phyloP scores from a whole-genome alignment of 2,888 invertebrate genomes.

The Zele albiditarsus region DNA sequence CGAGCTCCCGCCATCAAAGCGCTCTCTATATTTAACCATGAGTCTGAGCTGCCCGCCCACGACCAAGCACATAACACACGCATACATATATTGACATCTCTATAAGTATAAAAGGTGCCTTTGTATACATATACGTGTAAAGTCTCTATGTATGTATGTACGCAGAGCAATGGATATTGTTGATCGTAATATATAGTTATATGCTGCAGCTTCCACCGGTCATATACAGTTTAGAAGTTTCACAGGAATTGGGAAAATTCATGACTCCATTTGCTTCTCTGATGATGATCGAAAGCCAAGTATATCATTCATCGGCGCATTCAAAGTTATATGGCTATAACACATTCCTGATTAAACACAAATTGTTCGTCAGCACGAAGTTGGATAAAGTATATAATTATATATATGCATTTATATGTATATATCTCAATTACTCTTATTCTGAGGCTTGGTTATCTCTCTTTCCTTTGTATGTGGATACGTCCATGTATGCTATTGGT shows the following conservation, averaged over 20 bases:
- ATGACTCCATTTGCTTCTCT: too few species aligned
- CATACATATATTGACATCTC: not conserved
- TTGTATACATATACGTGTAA: not conserved
- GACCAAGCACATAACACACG: slow-evolving; percentile 37
- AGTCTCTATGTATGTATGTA: not conserved
- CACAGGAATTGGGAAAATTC: too few species aligned
- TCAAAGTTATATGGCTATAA: too few species aligned
- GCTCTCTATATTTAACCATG: slow-evolving; percentile 57
- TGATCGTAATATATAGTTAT: too few species aligned
- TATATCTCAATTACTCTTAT: not conserved
- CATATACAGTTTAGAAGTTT: too few species aligned
- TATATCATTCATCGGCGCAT: too few species aligned
- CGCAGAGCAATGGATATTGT: not conserved
- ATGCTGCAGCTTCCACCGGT: too few species aligned
- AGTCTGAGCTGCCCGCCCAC: slow-evolving; percentile 39
- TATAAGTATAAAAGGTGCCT: not conserved
- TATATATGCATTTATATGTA: too few species aligned
- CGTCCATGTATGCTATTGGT: too few species aligned
- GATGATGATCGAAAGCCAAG: too few species aligned
- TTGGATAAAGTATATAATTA: slow-evolving; percentile 33
- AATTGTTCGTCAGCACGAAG: slow-evolving; percentile 32
- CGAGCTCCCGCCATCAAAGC: slow-evolving; percentile 55
- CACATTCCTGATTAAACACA: too few species aligned
- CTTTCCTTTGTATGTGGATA: too few species aligned
- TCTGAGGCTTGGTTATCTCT: not conserved